Conservation (phyloP, 2,888 invertebrate genomes). For the Lepidochitona cinerea region DNA sequence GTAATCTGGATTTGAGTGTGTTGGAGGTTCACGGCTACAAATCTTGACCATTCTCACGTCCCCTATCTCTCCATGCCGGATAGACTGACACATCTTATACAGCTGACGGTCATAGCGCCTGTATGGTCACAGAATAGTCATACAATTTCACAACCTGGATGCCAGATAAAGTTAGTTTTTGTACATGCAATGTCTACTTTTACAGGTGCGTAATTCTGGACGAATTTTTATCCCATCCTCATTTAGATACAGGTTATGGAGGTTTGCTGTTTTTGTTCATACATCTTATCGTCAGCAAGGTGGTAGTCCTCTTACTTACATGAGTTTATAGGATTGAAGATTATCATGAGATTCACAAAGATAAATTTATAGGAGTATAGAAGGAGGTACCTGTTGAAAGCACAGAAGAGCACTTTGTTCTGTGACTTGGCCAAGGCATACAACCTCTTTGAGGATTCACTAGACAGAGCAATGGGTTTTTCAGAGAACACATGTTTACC, state of each 20-base stretch:
- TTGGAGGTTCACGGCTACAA: constrained; percentile 23
- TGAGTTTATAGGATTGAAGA: too few species aligned
- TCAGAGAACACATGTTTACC: constrained; percentile 33
- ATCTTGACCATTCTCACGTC: constrained; percentile 25
- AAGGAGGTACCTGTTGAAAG: constrained; percentile 22
- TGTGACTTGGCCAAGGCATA: constrained; percentile 19
- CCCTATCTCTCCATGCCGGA: constrained; percentile 24
- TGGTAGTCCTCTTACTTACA: background rate
- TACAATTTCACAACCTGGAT: too few species aligned
- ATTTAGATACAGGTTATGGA: too few species aligned
- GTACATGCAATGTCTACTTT: too few species aligned
- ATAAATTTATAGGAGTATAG: background rate
- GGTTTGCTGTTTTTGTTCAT: too few species aligned
- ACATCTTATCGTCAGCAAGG: too few species aligned
- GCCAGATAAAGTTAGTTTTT: too few species aligned
- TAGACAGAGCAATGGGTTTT: constrained; percentile 22
- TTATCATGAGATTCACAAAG: too few species aligned
- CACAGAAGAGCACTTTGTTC: constrained; percentile 19
- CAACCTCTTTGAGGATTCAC: constrained; percentile 11
- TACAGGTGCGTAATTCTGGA: too few species aligned
- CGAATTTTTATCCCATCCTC: too few species aligned
- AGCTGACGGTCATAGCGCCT: constrained; percentile 36
- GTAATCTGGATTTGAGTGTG: constrained; percentile 18
- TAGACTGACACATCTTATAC: constrained; percentile 7
- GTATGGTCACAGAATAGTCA: too few species aligned